Evolutionary conservation across 35 echinoderm and acorn worm genomes (phyloP).

Genomic region (Lytechinus variegatus): DNA sequence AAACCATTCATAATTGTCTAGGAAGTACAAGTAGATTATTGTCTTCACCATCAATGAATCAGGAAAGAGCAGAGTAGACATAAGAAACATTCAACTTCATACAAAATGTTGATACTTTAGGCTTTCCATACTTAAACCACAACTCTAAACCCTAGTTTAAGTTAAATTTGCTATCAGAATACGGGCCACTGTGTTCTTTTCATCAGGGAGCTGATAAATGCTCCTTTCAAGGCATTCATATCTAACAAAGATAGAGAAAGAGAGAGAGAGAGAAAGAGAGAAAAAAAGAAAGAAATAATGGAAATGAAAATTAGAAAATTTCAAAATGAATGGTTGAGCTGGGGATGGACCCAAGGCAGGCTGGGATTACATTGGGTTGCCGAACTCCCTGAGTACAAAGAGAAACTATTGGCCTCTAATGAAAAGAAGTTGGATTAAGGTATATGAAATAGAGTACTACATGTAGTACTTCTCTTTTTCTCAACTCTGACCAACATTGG

Average conservation of each 20-base stretch:
- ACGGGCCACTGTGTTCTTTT: too few species aligned
- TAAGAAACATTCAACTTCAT: too few species aligned
- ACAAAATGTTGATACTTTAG: too few species aligned
- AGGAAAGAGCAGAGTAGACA: too few species aligned
- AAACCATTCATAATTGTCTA: too few species aligned
- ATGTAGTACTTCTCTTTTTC: background rate
- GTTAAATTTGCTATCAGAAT: too few species aligned
- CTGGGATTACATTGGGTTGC: background rate
- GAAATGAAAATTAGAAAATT: background rate
- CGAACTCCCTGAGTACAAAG: background rate
- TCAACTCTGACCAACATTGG: background rate
- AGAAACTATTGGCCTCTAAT: background rate
- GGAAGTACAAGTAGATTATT: too few species aligned
- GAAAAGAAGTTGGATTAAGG: background rate
- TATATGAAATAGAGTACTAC: background rate
- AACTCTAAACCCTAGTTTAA: too few species aligned
- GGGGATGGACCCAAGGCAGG: background rate
- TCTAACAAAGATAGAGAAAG: background rate
- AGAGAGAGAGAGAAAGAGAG: background rate
- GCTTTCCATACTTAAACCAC: too few species aligned
- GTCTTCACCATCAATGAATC: too few species aligned
- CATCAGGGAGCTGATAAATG: too few species aligned
- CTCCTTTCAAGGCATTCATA: background rate
- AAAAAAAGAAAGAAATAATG: background rate
- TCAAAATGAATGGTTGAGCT: background rate